phyloP scores from a whole-genome alignment of 2,888 invertebrate species.

The Aphidius colemani region DNA sequence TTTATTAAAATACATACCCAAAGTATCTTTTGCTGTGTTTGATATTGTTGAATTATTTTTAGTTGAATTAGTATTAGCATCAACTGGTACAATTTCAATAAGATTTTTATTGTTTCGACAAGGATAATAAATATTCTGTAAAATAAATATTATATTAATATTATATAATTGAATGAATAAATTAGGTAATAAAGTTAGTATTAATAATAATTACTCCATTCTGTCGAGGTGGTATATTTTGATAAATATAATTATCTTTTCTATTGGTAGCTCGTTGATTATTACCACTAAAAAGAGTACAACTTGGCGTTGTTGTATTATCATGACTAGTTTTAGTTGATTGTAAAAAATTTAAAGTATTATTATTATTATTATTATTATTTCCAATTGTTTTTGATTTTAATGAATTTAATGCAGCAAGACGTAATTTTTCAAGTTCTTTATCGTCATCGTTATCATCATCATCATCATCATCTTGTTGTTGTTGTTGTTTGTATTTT shows the following conservation, averaged over 20 bases:
- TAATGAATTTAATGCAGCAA: constrained; percentile 62
- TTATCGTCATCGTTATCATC: constrained; percentile 63
- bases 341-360: constrained; percentile 25
- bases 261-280: constrained; percentile 32
- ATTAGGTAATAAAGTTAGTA: no score
- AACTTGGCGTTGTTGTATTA: constrained; percentile 14
- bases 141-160: constrained; percentile 8
- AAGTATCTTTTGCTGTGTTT: constrained; percentile 12
- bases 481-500: constrained; percentile 42
- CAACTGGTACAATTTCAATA: constrained; percentile 62
- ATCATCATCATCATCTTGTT: constrained; percentile 62
- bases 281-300: constrained; percentile 17
- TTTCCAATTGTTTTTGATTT: constrained; percentile 35
- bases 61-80: constrained; percentile 43
- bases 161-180: constrained; percentile 3
- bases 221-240: constrained; percentile 41
- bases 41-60: constrained; percentile 23
- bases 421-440: constrained; percentile 62
- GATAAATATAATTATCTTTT: constrained; percentile 31
- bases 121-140: constrained; percentile 49
- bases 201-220: constrained; percentile 44
- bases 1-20: constrained; percentile 18
- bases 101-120: constrained; percentile 60
- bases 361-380: constrained; percentile 4
- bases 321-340: no score